Conservation (phyloP, 2,113 vertebrate species). For the Cottus gobio region DNA sequence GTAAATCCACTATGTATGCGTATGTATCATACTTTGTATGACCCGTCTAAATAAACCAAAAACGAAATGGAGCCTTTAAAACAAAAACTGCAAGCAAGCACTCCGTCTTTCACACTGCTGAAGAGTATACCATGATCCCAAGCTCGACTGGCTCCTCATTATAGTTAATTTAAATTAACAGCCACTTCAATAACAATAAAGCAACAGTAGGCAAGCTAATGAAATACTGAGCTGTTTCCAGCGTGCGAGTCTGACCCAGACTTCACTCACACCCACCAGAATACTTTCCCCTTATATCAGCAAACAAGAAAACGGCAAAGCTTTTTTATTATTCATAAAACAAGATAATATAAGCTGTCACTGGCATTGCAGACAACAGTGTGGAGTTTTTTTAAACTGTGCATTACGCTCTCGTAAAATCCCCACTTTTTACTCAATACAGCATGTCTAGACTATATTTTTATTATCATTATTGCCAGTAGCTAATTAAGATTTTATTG, state of each 20-base stretch:
- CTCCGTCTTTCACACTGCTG: slow-evolving; percentile 23
- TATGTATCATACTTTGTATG: background rate
- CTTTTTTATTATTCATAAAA: slow-evolving; percentile 80
- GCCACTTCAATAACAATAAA: slow-evolving; percentile 77
- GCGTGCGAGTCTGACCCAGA: slow-evolving; percentile 71
- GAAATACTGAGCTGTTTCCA: slow-evolving; percentile 74
- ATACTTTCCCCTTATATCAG: slow-evolving; percentile 81
- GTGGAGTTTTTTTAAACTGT: slow-evolving; percentile 59
- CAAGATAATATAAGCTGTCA: slow-evolving; percentile 71
- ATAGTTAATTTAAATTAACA: slow-evolving; percentile 70
- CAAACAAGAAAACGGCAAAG: slow-evolving; percentile 75
- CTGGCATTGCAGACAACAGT: slow-evolving; percentile 63
- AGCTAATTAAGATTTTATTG: slow-evolving; percentile 85
- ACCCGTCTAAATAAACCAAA: background rate
- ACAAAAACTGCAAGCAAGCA: slow-evolving; percentile 12
- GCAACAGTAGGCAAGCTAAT: slow-evolving; percentile 63
- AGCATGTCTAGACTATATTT: slow-evolving; percentile 85
- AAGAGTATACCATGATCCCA: slow-evolving; percentile 32
- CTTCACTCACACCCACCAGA: slow-evolving; percentile 72
- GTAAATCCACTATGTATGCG: background rate
- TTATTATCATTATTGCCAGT: slow-evolving; percentile 83
- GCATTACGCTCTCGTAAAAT: slow-evolving; percentile 76
- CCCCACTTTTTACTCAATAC: slow-evolving; percentile 76
- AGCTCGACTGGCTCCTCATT: slow-evolving; percentile 54
- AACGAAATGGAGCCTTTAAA: slow-evolving; percentile 1